phyloP scores from a whole-genome alignment of 2,797 vertebrate species.

The Hemitrygon akajei region DNA sequence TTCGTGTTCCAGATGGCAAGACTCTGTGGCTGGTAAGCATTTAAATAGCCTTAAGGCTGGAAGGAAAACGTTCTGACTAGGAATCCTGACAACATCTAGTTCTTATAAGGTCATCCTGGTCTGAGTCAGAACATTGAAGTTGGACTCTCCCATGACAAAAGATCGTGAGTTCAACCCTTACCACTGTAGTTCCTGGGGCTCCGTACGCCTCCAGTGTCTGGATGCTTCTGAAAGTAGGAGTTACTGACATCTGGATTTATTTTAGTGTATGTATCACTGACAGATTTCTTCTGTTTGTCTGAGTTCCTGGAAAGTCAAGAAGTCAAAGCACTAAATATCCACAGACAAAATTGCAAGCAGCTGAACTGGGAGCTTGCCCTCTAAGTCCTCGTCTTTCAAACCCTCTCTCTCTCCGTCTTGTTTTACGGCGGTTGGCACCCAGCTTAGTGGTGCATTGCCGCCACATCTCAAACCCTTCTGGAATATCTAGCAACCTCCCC shows the following conservation, averaged over 20 bases:
- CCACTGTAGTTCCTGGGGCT: background rate
- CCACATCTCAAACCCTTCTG: too few species aligned
- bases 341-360: too few species aligned
- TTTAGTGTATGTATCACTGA: background rate
- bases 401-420: too few species aligned
- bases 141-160: background rate
- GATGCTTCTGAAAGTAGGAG: background rate
- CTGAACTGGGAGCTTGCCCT: background rate
- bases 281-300: background rate
- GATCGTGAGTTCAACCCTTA: background rate
- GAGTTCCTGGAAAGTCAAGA: too few species aligned
- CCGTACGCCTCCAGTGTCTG: too few species aligned
- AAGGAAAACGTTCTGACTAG: background rate
- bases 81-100: background rate
- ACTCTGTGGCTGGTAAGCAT: slow-evolving; percentile 82
- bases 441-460: too few species aligned
- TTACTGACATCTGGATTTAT: background rate
- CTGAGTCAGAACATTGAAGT: background rate
- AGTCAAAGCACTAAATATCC: background rate
- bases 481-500: background rate
- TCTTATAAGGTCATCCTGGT: background rate
- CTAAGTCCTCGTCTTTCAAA: background rate
- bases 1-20: slow-evolving; percentile 73
- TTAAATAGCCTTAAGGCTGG: background rate
- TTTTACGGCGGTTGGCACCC: too few species aligned